Evolutionary conservation across 1,140 invertebrate genomes (phyloP).

Genomic region (Heliothis subflexa): DNA sequence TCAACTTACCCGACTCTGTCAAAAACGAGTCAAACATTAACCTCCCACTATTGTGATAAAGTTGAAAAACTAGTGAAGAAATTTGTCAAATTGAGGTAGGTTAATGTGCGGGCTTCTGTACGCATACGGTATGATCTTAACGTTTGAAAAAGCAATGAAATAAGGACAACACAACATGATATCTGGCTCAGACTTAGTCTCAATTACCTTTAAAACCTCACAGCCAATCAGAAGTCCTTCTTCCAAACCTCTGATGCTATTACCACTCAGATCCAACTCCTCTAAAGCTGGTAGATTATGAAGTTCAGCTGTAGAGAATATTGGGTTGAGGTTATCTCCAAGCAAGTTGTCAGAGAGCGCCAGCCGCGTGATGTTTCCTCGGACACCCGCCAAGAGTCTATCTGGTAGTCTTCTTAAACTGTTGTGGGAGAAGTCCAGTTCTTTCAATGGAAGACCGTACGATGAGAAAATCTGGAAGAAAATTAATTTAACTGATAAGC

Average conservation of each 20-base stretch:
- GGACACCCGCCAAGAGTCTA: constrained; percentile 89
- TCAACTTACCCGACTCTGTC: no score
- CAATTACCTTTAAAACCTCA: constrained; percentile 89
- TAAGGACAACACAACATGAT: no score
- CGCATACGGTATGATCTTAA: no score
- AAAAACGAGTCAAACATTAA: no score
- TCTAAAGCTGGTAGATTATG: constrained; percentile 91
- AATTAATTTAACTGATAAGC: background rate
- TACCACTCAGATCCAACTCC: constrained; percentile 92
- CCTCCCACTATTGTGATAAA: no score
- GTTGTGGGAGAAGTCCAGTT: constrained; percentile 94
- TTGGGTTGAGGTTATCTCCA: constrained; percentile 95
- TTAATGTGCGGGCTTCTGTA: no score
- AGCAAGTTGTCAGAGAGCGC: constrained; percentile 92
- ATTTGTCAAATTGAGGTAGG: no score
- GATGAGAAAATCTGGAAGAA: constrained; percentile 83
- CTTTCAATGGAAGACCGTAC: constrained; percentile 89
- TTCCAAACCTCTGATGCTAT: constrained; percentile 92
- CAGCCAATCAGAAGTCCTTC: constrained; percentile 95
- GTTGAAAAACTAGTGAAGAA: no score
- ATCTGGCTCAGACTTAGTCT: background rate
- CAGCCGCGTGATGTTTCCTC: constrained; percentile 90
- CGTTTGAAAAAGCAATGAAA: no score
- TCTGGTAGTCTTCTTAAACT: constrained; percentile 92
- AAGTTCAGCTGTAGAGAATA: constrained; percentile 94